A percentile compares a stretch with the other conserved stretches of the same genome.
These are phyloP conservation scores for Oligia latruncula DNA, from an alignment of 2,888 invertebrate species.

Conservation along the genomic window DNA sequence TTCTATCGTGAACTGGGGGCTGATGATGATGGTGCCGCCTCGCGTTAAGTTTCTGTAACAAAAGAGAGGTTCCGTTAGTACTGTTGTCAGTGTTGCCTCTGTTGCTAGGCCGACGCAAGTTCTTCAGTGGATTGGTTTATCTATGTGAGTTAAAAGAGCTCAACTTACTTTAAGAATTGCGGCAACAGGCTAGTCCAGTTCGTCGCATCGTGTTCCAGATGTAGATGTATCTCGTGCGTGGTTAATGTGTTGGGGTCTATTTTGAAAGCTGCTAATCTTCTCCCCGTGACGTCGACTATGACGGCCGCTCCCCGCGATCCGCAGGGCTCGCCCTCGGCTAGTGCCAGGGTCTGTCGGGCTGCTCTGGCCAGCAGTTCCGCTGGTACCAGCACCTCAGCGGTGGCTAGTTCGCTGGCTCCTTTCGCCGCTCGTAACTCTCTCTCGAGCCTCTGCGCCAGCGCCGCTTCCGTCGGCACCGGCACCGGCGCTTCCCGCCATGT, in stretches of 20 bases:
- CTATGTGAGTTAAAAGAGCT: conserved; percentile 28
- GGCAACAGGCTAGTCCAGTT: conserved; percentile 97
- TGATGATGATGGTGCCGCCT: conserved; percentile 96
- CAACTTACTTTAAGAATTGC: conserved; percentile 96
- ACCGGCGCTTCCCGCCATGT: conserved; percentile 87
- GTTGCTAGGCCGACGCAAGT: conserved; percentile 51
- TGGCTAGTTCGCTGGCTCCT: conserved; percentile 93
- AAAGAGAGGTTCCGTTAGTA: conserved; percentile 69
- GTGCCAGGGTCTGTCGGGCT: conserved; percentile 94
- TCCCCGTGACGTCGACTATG: conserved; percentile 95
- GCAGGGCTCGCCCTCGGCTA: conserved; percentile 97
- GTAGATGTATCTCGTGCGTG: conserved; percentile 97
- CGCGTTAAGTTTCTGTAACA: conserved; percentile 94
- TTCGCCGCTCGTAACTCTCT: conserved; percentile 95
- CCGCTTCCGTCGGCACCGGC: conserved; percentile 91
- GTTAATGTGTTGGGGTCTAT: conserved; percentile 96
- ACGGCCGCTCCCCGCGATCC: conserved; percentile 96
- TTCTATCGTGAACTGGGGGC: conserved; percentile 96
- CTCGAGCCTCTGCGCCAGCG: conserved; percentile 94
- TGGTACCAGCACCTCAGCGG: conserved; percentile 96
- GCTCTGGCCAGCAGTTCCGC: conserved; percentile 95
- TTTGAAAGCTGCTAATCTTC: conserved; percentile 95
- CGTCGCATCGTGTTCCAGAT: conserved; percentile 95
- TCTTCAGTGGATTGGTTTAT: conserved; percentile 24
- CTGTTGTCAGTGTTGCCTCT: conserved; percentile 10